Percentiles rank a stretch among this genome's conserved stretches.
phyloP scores from a whole-genome alignment of 2,888 invertebrate genomes.

The Frankliniella intonsa region DNA sequence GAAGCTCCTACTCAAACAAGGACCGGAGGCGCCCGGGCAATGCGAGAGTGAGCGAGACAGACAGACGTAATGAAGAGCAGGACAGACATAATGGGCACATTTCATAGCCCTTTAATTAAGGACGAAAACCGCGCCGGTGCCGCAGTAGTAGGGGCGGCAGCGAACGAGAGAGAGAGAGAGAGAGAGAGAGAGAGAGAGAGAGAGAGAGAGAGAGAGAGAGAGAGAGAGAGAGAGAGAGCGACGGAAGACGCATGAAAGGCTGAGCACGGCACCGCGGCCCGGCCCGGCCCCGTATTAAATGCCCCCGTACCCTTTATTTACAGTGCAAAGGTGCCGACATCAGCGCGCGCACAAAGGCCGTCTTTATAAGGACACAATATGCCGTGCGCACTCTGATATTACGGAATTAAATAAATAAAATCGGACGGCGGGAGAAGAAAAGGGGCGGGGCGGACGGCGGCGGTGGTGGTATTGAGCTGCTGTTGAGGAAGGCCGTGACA shows the following conservation, averaged over 20 bases:
- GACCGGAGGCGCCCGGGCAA: neutral
- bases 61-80: neutral
- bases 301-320: conserved; percentile 9
- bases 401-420: conserved; percentile 27
- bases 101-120: conserved; percentile 21
- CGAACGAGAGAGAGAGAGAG: neutral
- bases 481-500: conserved; percentile 24
- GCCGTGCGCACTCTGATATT: conserved; percentile 16
- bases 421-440: conserved; percentile 19
- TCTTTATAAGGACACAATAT: conserved; percentile 18
- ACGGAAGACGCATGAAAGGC: conserved; percentile 21
- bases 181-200: no score
- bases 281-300: neutral
- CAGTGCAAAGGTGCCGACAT: conserved; percentile 24
- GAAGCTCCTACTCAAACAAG: neutral
- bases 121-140: conserved; percentile 18
- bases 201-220: no score
- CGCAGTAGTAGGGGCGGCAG: neutral
- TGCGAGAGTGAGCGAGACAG: no score
- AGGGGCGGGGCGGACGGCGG: neutral
- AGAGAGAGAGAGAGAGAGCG: neutral
- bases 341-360: neutral
- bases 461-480: neutral
- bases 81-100: conserved; percentile 19
- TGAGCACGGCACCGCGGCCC: neutral